Evolutionary conservation across 2,888 invertebrate genomes (phyloP).

Genomic region (Patella caerulea): DNA sequence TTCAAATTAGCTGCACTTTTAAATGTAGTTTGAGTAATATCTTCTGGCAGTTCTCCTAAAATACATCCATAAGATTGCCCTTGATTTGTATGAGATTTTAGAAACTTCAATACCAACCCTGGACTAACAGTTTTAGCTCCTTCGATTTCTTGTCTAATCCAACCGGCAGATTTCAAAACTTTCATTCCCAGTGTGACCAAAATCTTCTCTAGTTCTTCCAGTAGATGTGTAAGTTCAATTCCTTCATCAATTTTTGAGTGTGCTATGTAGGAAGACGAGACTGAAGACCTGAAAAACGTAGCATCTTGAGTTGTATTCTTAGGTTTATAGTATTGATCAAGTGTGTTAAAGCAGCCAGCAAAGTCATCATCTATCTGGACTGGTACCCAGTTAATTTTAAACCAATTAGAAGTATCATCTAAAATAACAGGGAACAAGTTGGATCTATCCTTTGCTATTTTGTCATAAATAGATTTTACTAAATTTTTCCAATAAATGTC

Average conservation of each 20-base stretch:
- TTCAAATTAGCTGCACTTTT: not conserved
- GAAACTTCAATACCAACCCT: slow-evolving; percentile 22
- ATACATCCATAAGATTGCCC: slow-evolving; percentile 14
- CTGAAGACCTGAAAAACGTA: slow-evolving; percentile 27
- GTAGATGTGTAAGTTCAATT: too few species aligned
- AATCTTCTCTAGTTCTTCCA: not conserved
- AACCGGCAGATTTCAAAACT: slow-evolving; percentile 20
- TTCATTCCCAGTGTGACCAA: slow-evolving; percentile 32
- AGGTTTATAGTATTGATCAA: slow-evolving; percentile 21
- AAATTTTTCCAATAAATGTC: slow-evolving; percentile 27
- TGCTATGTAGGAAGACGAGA: slow-evolving; percentile 14
- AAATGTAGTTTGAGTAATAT: slow-evolving; percentile 13
- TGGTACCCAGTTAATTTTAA: not conserved
- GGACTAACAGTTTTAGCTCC: slow-evolving; percentile 21
- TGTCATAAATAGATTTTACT: slow-evolving; percentile 11
- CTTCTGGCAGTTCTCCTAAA: not conserved
- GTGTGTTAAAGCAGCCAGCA: not conserved
- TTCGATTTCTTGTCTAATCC: slow-evolving; percentile 20
- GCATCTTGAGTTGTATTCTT: slow-evolving; percentile 33
- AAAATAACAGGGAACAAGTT: not conserved
- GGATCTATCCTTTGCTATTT: not conserved
- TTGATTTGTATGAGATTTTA: slow-evolving; percentile 22
- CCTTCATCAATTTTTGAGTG: too few species aligned
- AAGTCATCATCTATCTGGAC: slow-evolving; percentile 1
- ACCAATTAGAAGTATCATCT: not conserved